phyloP scores from a whole-genome alignment of 2,113 vertebrate genomes.

The Haemorhous mexicanus region DNA sequence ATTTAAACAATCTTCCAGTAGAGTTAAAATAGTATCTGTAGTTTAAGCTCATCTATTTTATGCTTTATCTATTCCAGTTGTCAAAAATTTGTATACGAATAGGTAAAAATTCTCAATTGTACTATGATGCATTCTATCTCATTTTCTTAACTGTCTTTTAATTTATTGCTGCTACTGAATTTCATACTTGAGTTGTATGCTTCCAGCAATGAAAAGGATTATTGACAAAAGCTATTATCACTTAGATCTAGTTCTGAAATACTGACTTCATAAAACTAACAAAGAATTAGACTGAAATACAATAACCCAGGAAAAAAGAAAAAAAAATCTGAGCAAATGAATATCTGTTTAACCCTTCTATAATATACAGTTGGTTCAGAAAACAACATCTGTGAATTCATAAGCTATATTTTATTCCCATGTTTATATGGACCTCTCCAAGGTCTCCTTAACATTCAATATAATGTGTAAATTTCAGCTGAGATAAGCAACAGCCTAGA shows the following conservation, averaged over 20 bases:
- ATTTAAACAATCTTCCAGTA: not conserved
- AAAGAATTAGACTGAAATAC: not conserved
- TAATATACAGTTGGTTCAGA: not conserved
- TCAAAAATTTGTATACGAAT: not conserved
- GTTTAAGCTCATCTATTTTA: not conserved
- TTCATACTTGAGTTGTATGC: not conserved
- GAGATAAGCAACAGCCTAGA: not conserved
- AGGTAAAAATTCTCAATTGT: not conserved
- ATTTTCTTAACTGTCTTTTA: not conserved
- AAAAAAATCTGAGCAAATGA: not conserved
- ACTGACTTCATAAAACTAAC: not conserved
- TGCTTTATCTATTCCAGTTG: not conserved
- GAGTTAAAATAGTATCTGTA: not conserved
- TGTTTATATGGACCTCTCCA: not conserved
- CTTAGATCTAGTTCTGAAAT: not conserved
- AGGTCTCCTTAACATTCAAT: not conserved
- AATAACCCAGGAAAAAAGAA: not conserved
- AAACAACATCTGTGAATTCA: not conserved
- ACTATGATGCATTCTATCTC: not conserved
- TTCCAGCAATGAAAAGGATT: not conserved
- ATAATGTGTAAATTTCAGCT: not conserved
- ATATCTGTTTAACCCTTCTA: not conserved
- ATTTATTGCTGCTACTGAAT: not conserved
- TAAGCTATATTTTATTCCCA: not conserved
- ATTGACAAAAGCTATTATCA: not conserved